Conservation (phyloP, 2,797 vertebrate genomes). For the Enteromius argenteus region DNA sequence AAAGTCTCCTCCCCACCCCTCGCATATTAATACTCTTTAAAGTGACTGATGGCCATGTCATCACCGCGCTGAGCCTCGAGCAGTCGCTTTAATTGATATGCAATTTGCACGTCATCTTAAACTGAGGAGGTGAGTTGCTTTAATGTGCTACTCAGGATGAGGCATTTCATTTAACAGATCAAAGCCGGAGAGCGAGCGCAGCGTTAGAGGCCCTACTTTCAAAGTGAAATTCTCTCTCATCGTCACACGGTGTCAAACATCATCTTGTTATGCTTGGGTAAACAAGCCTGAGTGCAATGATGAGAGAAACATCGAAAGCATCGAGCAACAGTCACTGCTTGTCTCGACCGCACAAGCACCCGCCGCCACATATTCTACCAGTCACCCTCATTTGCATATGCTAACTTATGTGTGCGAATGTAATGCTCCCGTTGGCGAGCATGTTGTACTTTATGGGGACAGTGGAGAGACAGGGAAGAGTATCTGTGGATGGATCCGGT, state of each 20-base stretch:
- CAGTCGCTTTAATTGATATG: slow-evolving; percentile 31
- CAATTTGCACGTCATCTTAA: slow-evolving; percentile 46
- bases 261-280: slow-evolving; percentile 38
- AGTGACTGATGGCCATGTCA: slow-evolving; percentile 24
- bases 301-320: slow-evolving; percentile 46
- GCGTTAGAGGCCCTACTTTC: slow-evolving; percentile 37
- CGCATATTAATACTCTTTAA: slow-evolving; percentile 14
- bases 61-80: slow-evolving; percentile 4
- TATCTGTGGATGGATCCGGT: not conserved
- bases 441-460: not conserved
- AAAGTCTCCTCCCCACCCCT: not conserved
- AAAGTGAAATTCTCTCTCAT: slow-evolving; percentile 37
- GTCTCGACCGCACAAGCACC: not conserved
- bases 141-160: slow-evolving; percentile 47
- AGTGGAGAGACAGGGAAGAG: not conserved
- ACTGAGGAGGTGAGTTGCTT: slow-evolving; percentile 46
- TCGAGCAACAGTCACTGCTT: not conserved
- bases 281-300: slow-evolving; percentile 38
- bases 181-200: slow-evolving; percentile 51
- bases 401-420: slow-evolving; percentile 15
- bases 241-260: slow-evolving; percentile 39
- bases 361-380: not conserved
- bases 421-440: not conserved
- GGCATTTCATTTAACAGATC: slow-evolving; percentile 47
- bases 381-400: slow-evolving; percentile 6